A percentile compares a stretch with the other conserved stretches of the same genome.
Evolutionary conservation across 1,140 invertebrate species (phyloP).

Genomic region (Ips typographus): DNA sequence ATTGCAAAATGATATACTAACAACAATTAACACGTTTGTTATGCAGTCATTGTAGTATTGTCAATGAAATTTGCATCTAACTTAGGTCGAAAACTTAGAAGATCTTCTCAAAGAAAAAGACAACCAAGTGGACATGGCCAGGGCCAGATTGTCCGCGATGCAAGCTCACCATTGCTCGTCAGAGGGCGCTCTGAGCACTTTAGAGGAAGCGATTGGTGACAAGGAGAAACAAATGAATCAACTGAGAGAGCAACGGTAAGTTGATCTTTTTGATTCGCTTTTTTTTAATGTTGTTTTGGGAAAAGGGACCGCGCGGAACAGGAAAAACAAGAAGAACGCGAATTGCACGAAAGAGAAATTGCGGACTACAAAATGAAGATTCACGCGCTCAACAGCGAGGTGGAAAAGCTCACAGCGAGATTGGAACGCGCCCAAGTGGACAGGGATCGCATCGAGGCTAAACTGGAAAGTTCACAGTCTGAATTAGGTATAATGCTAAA

Average conservation of each 20-base stretch:
- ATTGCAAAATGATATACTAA: too few species aligned
- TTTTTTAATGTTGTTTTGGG: background rate
- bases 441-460: constrained; percentile 87
- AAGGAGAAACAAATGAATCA: constrained; percentile 96
- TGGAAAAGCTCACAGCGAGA: constrained; percentile 85
- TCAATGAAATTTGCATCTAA: background rate
- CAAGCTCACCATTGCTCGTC: constrained; percentile 91
- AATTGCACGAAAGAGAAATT: constrained; percentile 89
- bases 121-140: constrained; percentile 94
- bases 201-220: constrained; percentile 94
- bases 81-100: constrained; percentile 94
- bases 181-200: constrained; percentile 85
- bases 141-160: constrained; percentile 84
- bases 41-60: too few species aligned
- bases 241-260: constrained; percentile 56
- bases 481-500: constrained; percentile 63
- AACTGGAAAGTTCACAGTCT: constrained; percentile 88
- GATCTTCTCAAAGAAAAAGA: constrained; percentile 97
- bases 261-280: background rate
- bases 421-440: constrained; percentile 85
- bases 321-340: constrained; percentile 93
- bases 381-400: constrained; percentile 85
- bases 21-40: too few species aligned
- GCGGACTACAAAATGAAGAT: constrained; percentile 95
- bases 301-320: constrained; percentile 87